phyloP scores from a whole-genome alignment of 2,888 invertebrate genomes.

The Hyppa rectilinea region DNA sequence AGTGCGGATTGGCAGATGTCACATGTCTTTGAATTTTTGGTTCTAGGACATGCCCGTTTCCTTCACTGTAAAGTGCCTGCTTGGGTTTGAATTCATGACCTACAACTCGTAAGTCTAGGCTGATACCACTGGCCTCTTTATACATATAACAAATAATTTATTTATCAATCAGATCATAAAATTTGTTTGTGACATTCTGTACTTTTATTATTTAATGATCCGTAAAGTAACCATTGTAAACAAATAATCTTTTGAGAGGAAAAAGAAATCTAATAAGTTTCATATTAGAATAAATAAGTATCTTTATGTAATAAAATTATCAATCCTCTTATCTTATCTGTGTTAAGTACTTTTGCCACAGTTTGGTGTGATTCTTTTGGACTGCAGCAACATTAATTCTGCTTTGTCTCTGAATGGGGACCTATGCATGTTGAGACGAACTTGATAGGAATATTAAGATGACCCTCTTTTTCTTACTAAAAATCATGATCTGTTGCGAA shows the following conservation, averaged over 20 bases:
- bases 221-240: neutral
- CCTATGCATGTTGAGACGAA: neutral
- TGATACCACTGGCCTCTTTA: too few species aligned
- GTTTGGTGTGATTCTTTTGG: neutral
- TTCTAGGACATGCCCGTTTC: too few species aligned
- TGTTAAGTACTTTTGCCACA: neutral
- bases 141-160: neutral
- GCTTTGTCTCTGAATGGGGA: too few species aligned
- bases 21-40: too few species aligned
- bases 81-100: too few species aligned
- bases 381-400: neutral
- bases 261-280: neutral
- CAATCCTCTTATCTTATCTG: slow-evolving; percentile 21
- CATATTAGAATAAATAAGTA: neutral
- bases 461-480: neutral
- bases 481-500: neutral
- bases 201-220: neutral
- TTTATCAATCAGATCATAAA: neutral
- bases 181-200: neutral
- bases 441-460: neutral
- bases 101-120: too few species aligned
- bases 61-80: too few species aligned
- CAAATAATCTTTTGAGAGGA: neutral
- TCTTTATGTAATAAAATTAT: slow-evolving; percentile 13
- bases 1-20: too few species aligned